Base-by-base conservation (phyloP, 2,113 vertebrate species). In the Pristiophorus japonicus region DNA sequence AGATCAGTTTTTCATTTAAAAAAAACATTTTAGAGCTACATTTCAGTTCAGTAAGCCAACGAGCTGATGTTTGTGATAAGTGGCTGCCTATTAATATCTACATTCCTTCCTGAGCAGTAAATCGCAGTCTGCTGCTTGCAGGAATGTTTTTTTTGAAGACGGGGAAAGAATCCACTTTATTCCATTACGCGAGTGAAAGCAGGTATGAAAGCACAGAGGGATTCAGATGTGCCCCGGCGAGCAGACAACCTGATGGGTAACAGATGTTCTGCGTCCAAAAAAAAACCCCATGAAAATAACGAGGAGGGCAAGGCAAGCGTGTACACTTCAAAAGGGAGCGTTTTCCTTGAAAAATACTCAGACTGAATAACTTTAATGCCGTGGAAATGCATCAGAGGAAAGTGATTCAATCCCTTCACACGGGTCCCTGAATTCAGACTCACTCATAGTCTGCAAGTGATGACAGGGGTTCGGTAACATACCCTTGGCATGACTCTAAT, bases 211-310 rank as follows among this genome's bases (percentile, higher is more conserved):
- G 96, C 96, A 96, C 97, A 97, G 96, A 97, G 97, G 97, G 97
- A 98, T 98, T 98, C 97, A 97, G 96, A 96, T 96, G 97, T 97
- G 97, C 97, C 97, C 97, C 96, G 96, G 96, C 97, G 85, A 97
- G 96, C 97, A 97, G 96, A 97, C 97, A 96, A 96, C 96, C 96
- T 97, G 97, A 98, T 97, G 97, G 96, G 97, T 96, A 97, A 96
- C 97, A 98, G 97, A 97, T 97, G 97, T 96, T 97, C 96, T 34
- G 5, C 12, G 59, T 27, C 3, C 4, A 59, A 90, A 90, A 62
- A 12, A 3, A 55, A 14, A 16, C 3, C 3, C 27, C 16, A 14
- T 65, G 96, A 97, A 97, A 97, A 96, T 94, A 96, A 97, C 96
- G 97, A 66, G 8, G 65, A 6, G 11, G 27, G 96, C 97, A 96